Evolutionary conservation across 2,888 invertebrate genomes (phyloP), one percentile per base, ranked within the genome.

Genomic region (Sphecodes monilicornis): DNA sequence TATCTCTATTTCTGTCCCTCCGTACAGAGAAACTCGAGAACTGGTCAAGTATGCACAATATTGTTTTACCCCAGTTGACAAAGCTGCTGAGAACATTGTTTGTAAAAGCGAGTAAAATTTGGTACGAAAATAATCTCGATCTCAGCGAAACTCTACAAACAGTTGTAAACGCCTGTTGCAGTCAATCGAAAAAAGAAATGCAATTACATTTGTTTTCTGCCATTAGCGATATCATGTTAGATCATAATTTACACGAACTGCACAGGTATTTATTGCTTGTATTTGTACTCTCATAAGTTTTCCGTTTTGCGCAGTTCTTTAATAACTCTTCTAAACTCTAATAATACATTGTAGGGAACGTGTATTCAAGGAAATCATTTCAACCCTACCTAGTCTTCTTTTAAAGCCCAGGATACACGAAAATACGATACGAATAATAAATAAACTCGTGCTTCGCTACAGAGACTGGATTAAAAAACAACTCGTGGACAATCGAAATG

Each of bases 181-280:
- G 87, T 16, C 84, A 91, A 64, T 75, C 90, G 6, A 92, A 90
- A 73, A 90, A 88, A 64, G 92, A 94, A 72, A 78, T 93, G 36
- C 91, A 95, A 78, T 92, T 93, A 1, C 94, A 94, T 32, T 89
- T 96, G 22, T 95, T 96, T 50, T 85, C 92, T 16, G 92, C 96
- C n/a, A 91, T 96, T 16, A 95, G 95, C 80, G 94, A 95, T 66
- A 95, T 96, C 66, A 94, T 95, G 13, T 93, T 96, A 87, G 93
- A 95, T 68, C 92, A 93, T 2, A 91, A 93, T 32, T 92, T 96
- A 32, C 93, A 92, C 71, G 90, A 92, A 29, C 90, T 93, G 13
- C 94, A 94, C 81, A 91, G 92, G 95, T 95, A 88, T 90, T 39
- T 71, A 54, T 11, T 41, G 26, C 3, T n/a, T 16, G 50, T 46